Evolutionary conservation across 2,888 invertebrate genomes (phyloP).

Genomic region (Stenurella melanura): DNA sequence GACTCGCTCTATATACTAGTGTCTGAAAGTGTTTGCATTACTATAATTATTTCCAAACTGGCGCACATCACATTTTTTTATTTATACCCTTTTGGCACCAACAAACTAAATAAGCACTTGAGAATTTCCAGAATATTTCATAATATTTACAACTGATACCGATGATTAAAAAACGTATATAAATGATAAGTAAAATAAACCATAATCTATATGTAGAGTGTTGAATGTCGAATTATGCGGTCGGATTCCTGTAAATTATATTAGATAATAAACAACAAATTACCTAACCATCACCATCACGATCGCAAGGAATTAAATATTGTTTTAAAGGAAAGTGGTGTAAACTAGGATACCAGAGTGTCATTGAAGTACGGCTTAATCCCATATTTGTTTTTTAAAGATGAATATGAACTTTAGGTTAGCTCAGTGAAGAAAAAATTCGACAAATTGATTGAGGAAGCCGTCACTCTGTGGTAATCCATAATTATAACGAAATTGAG

Average conservation of each 20-base stretch:
- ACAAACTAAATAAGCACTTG: not conserved
- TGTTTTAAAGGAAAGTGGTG: no score
- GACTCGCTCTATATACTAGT: not conserved
- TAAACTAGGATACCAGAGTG: no score
- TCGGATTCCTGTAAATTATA: not conserved
- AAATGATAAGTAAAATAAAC: constrained; percentile 1
- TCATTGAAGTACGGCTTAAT: no score
- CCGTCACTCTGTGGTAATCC: no score
- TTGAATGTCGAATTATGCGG: not conserved
- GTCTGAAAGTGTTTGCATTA: not conserved
- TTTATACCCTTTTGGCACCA: not conserved
- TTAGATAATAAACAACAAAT: not conserved
- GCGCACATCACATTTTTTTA: not conserved
- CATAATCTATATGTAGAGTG: not conserved
- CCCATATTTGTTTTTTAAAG: no score
- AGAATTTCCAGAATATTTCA: not conserved
- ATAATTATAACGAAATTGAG: no score
- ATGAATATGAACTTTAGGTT: no score
- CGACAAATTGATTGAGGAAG: no score
- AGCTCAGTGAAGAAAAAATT: no score
- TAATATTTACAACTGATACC: not conserved
- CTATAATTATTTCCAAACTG: not conserved
- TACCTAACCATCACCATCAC: not conserved
- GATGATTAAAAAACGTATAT: not conserved
- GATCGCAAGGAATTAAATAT: no score